Evolutionary conservation across 2,797 vertebrate species (phyloP).

Genomic region (Micromesistius poutassou): DNA sequence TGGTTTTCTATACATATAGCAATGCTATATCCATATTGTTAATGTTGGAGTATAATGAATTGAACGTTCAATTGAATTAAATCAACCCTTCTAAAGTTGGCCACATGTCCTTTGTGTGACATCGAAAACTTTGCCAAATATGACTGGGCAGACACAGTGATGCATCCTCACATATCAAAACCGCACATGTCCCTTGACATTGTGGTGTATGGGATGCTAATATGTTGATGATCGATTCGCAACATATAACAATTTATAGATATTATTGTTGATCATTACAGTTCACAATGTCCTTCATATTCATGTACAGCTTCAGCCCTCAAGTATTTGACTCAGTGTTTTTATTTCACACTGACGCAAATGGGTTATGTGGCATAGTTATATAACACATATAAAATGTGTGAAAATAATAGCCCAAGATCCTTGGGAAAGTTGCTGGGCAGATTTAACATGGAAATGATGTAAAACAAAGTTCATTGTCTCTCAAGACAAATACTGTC

Average conservation of each 20-base stretch:
- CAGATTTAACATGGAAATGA: background rate
- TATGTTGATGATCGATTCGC: background rate
- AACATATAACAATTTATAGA: background rate
- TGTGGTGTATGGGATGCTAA: background rate
- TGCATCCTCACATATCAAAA: background rate
- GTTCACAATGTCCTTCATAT: background rate
- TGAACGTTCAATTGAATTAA: background rate
- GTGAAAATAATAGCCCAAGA: background rate
- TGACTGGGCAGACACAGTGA: background rate
- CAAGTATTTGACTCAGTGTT: background rate
- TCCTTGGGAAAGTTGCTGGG: background rate
- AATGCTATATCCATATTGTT: background rate
- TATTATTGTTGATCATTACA: background rate
- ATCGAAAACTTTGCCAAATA: background rate
- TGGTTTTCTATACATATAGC: background rate
- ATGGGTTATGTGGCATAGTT: background rate
- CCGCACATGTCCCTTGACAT: background rate
- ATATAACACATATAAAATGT: background rate
- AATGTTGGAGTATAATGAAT: background rate
- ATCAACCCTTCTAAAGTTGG: background rate
- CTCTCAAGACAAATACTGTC: conserved; percentile 9
- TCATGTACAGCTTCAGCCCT: background rate
- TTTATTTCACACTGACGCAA: background rate
- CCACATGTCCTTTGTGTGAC: background rate
- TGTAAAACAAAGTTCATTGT: background rate